Evolutionary conservation across 2,113 vertebrate genomes (phyloP).

Genomic region (Oreocharis arfaki): DNA sequence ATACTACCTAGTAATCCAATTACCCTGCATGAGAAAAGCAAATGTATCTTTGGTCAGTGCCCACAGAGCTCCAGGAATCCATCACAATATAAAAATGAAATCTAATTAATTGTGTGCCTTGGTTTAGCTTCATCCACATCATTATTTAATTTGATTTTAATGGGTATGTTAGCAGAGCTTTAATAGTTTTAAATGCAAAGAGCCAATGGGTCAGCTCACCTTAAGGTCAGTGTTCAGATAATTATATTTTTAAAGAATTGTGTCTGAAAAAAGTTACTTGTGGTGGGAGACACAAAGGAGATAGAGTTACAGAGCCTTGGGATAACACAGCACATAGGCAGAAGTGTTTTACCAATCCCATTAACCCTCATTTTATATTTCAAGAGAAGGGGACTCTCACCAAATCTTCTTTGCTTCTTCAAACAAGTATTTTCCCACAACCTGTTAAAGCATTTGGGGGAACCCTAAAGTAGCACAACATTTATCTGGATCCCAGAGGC

Average conservation of each 20-base stretch:
- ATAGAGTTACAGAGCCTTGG: not conserved
- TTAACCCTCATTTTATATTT: not conserved
- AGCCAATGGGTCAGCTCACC: not conserved
- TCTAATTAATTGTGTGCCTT: constrained; percentile 66
- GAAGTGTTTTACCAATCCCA: not conserved
- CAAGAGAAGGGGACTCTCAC: not conserved
- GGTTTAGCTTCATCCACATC: constrained; percentile 19
- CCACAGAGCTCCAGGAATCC: constrained; percentile 51
- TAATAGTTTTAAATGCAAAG: constrained; percentile 9
- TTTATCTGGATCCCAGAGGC: not conserved
- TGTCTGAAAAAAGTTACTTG: not conserved
- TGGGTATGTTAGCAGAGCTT: constrained; percentile 11
- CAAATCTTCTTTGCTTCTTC: not conserved
- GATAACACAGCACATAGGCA: not conserved
- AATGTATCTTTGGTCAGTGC: constrained; percentile 61
- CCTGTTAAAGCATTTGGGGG: not conserved
- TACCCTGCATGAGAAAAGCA: constrained; percentile 59
- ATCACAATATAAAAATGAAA: constrained; percentile 58
- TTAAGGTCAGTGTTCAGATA: not conserved
- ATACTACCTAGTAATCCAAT: constrained; percentile 61
- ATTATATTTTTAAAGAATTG: not conserved
- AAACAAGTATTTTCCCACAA: not conserved
- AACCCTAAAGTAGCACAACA: not conserved
- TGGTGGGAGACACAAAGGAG: not conserved
- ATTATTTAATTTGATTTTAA: constrained; percentile 47